Evolutionary conservation across 1,140 invertebrate genomes (phyloP), one percentile per base, ranked within the genome.

Genomic region (Doryteuthis pealeii): DNA sequence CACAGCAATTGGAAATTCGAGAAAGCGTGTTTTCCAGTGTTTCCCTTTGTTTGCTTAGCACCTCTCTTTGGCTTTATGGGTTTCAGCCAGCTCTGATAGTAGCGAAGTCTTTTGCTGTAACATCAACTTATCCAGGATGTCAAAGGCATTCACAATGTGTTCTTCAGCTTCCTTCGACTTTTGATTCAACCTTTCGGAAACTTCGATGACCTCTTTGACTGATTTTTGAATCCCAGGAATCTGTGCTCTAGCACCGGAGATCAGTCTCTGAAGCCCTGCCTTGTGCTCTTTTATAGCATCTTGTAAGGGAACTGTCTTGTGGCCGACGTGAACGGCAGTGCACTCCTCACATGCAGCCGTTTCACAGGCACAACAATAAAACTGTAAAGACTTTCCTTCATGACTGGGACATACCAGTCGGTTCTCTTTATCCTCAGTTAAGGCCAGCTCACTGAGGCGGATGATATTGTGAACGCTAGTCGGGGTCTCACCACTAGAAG

Each of bases 331-430:
- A 15, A 90, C 88, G 73, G 88, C 88, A 0, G 90, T 90, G 77
- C 90, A 91, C 71, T 87, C 87, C 62, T 86, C 86, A 77, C 90
- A 91, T 65, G 90, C 87, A 1, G 89, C 89, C 0, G 90, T 90
- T 80, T 91, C 90, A 81, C 90, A 91, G 67, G 89, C 87, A 10
- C 85, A 81, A 80, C 90, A 91, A 81, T 89, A 91, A 80, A 90
- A 90, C 69, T 88, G 80, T 43, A 90, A 79, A 1, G 88, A 86
- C 75, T 90, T 89, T 22, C 83, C 84, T 26, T 81, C 80, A 76
- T 88, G 87, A 69, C 83, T 88, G 0, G 85, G 84, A 77, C 87
- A 89, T 18, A 87, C 84, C 43, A 87, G 78, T 28, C 71, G 73
- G 26, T 71, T 70, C 15, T 76, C 80, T 12, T 80, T 74, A 65